Evolutionary conservation across 2,888 invertebrate genomes (phyloP), one percentile per base, ranked within the genome.

Genomic region (Amorpha juglandis): DNA sequence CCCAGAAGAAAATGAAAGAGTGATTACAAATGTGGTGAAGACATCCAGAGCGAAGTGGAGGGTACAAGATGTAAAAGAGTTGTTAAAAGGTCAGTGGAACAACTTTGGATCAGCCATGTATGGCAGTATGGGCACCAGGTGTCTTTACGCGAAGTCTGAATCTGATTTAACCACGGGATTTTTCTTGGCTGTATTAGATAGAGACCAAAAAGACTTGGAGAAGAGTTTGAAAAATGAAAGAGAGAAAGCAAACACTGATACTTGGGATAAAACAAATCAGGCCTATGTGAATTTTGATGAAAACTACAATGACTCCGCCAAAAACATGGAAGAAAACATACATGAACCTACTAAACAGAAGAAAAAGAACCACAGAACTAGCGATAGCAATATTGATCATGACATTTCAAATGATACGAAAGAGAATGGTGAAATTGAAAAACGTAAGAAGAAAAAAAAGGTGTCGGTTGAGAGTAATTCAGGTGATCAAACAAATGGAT

Each of bases 1-100:
- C 83, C 95, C 95, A 0, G 96, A 98, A 88, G 99, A 99, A 92
- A 99, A 99, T 83, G 99, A 99, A 88, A 94, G 96, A 74, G 99
- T 99, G 0, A 95, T 98, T 0, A 94, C 95, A 14, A 96, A 96
- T 79, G 95, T 96, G 6, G 90, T 96, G 11, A 91, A 94, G 68
- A 91, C 94, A 75, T 88, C 91, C 70, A 72, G 92, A 77, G 79
- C 93, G 0, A 90, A 94, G 62, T 97, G 96, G 88, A 94, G 94
- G 72, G 91, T 97, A 0, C 92, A 95, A 48, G 94, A 95, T 68
- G 94, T 94, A 0, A 95, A 94, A 71, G 93, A 95, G 63, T 79
- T 95, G 6, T 80, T 96, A 0, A 94, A 95, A 67, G 94, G 93
- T 6, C 93, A 95, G 62, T 97, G 97, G 97, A 91, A 94, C 52